Evolutionary conservation across 2,113 vertebrate species (phyloP).

Genomic region (Nothocercus nigrocapillus): DNA sequence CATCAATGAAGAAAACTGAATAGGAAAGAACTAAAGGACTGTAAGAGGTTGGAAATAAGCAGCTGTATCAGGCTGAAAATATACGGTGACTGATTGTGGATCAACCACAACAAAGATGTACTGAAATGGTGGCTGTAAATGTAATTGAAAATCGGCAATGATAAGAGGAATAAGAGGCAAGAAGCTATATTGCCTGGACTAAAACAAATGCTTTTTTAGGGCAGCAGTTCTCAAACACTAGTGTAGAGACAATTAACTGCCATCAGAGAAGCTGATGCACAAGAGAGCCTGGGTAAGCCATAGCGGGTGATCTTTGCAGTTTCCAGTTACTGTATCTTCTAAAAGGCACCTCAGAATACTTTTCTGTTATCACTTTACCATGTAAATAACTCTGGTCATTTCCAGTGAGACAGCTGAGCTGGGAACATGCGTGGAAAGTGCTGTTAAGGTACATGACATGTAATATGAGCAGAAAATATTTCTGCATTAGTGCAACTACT

Average conservation of each 20-base stretch:
- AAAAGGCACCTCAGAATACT: not conserved
- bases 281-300: rapidly evolving
- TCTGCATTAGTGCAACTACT: not conserved
- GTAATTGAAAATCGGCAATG: not conserved
- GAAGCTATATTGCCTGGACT: not conserved
- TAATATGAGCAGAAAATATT: not conserved
- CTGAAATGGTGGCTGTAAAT: not conserved
- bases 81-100: not conserved
- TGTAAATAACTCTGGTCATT: not conserved
- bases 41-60: not conserved
- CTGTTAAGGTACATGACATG: not conserved
- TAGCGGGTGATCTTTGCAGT: not conserved
- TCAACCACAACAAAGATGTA: not conserved
- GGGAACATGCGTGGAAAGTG: not conserved
- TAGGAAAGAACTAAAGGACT: not conserved
- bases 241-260: rapidly evolving
- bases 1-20: not conserved
- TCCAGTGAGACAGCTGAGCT: not conserved
- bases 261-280: not conserved
- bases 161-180: not conserved
- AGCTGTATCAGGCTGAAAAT: not conserved
- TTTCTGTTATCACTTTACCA: not conserved
- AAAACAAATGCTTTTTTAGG: not conserved
- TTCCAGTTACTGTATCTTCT: not conserved
- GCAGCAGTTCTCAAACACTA: not conserved